These are phyloP conservation scores for Callinectes sapidus DNA, from an alignment of 2,888 invertebrate genomes.

Conservation along the genomic window DNA sequence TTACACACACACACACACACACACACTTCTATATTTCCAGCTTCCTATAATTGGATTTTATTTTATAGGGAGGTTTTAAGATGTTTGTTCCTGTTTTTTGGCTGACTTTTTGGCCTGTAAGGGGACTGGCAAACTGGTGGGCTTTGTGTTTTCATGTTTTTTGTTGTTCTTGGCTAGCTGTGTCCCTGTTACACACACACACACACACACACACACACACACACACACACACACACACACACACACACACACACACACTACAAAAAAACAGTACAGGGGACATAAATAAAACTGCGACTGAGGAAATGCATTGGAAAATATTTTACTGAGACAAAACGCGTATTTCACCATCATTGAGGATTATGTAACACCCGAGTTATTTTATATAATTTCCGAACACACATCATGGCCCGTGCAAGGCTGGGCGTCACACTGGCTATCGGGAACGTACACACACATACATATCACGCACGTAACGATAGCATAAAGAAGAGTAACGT, in stretches of 20 bases:
- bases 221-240: constrained; percentile 36
- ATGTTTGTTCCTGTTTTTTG: too few species aligned
- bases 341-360: constrained; percentile 15
- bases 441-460: background rate
- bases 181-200: constrained; percentile 30
- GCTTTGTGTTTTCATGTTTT: too few species aligned
- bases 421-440: background rate
- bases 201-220: constrained; percentile 33
- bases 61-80: too few species aligned
- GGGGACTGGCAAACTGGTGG: too few species aligned
- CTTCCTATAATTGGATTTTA: too few species aligned
- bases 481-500: background rate
- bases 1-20: constrained; percentile 32
- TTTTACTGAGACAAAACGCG: background rate
- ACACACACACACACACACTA: constrained; percentile 30
- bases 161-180: too few species aligned
- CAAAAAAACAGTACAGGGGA: background rate
- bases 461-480: background rate
- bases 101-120: too few species aligned
- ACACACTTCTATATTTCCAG: too few species aligned
- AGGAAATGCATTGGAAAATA: constrained; percentile 1
- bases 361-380: constrained; percentile 2
- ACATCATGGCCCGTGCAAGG: background rate
- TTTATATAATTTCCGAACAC: background rate
- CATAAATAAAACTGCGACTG: background rate